Evolutionary conservation across 2,797 vertebrate species (phyloP).

Genomic region (Siniperca obscura): DNA sequence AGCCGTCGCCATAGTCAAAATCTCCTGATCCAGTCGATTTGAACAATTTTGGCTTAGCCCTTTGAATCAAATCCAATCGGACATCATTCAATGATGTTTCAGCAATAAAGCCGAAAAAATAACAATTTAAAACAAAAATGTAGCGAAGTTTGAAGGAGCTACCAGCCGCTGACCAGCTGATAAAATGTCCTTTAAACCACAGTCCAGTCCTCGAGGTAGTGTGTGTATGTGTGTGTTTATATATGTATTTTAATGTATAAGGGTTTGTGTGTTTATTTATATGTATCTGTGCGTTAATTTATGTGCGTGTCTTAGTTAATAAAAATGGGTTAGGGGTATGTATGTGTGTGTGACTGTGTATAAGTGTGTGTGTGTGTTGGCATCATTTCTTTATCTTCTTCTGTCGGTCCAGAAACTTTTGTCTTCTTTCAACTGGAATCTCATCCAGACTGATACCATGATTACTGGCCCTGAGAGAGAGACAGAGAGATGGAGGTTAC

Average conservation of each 20-base stretch:
- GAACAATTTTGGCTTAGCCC: too few relatives aligned
- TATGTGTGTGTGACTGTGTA: background rate
- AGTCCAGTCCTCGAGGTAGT: conserved; percentile 31
- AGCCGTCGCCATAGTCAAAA: too few relatives aligned
- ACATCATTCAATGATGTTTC: too few relatives aligned
- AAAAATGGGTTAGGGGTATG: too few relatives aligned
- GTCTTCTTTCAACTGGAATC: conserved; percentile 83
- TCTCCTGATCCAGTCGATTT: too few relatives aligned
- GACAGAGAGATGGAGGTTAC: too few relatives aligned
- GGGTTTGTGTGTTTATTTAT: too few relatives aligned
- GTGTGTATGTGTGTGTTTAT: conserved; percentile 1
- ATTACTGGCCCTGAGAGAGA: conserved; percentile 79
- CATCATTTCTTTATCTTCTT: conserved; percentile 73
- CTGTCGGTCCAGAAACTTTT: conserved; percentile 86
- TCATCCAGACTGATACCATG: conserved; percentile 89
- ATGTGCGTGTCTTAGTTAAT: background rate
- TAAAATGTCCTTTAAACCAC: conserved; percentile 1
- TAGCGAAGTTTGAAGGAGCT: too few relatives aligned
- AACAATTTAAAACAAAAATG: too few relatives aligned
- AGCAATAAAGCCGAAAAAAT: too few relatives aligned
- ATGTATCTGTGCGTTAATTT: background rate
- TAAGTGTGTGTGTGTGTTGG: background rate
- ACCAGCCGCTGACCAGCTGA: background rate
- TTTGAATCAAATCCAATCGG: too few relatives aligned
- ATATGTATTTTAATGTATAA: too few relatives aligned